Conservation (phyloP, 2,888 invertebrate genomes). For the Cataglyphis altisquamis region DNA sequence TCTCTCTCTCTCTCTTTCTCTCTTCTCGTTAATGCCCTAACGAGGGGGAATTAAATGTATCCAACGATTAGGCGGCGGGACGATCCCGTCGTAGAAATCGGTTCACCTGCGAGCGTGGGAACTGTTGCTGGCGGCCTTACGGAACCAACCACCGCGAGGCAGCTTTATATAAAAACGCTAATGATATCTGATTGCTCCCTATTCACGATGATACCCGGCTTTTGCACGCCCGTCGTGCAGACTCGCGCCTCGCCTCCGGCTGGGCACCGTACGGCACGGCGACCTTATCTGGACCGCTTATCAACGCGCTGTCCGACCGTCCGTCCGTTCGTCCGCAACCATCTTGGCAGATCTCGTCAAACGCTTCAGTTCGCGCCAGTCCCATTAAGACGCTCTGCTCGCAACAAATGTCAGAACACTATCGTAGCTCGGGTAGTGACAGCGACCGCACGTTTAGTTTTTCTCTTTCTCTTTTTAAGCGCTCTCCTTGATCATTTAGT, state of each 20-base stretch:
- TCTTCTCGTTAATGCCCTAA: conserved; percentile 52
- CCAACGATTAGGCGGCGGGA: conserved; percentile 47
- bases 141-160: conserved; percentile 56
- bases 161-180: conserved; percentile 81
- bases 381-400: conserved; percentile 56
- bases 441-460: conserved; percentile 54
- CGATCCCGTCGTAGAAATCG: conserved; percentile 64
- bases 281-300: conserved; percentile 70
- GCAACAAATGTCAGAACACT: conserved; percentile 62
- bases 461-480: background rate
- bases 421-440: conserved; percentile 51
- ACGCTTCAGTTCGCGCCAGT: conserved; percentile 50
- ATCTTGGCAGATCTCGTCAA: conserved; percentile 59
- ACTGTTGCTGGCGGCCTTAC: conserved; percentile 63
- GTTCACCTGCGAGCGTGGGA: conserved; percentile 77
- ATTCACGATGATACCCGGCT: conserved; percentile 83
- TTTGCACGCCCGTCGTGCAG: conserved; percentile 67
- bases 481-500: conserved; percentile 14
- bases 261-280: conserved; percentile 29
- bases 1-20: conserved; percentile 6
- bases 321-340: conserved; percentile 30
- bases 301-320: conserved; percentile 59
- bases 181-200: conserved; percentile 85
- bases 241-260: conserved; percentile 66
- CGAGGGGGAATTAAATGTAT: conserved; percentile 55